phyloP scores from a whole-genome alignment of 37 sponge, comb jelly and placozoan genomes.

The Spongia lamella region DNA sequence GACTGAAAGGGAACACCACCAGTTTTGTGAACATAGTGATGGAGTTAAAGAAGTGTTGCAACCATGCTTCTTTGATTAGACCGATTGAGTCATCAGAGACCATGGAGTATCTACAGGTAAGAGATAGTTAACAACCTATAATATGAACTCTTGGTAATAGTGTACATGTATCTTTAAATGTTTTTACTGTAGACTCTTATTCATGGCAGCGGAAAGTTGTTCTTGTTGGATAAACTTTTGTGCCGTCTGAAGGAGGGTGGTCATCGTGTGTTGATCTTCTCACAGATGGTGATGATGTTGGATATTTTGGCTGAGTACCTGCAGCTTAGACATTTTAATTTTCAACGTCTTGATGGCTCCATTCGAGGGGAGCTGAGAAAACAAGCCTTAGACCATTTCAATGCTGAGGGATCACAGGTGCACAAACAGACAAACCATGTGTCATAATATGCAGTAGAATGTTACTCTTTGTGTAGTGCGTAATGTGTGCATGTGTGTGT shows the following conservation, averaged over 20 bases:
- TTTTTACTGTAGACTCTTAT: slow-evolving; percentile 51
- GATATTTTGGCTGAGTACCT: slow-evolving; percentile 96
- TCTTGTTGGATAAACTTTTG: slow-evolving; percentile 91
- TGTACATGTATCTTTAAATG: neutral
- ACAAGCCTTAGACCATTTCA: slow-evolving; percentile 96
- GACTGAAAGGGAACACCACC: slow-evolving; percentile 80
- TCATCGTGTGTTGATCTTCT: slow-evolving; percentile 95
- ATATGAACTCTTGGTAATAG: neutral
- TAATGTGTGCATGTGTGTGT: too few species aligned
- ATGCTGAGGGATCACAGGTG: slow-evolving; percentile 86
- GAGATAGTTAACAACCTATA: neutral
- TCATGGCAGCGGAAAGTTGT: slow-evolving; percentile 90
- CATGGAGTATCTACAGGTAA: slow-evolving; percentile 59
- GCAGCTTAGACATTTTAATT: slow-evolving; percentile 72
- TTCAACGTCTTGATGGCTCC: slow-evolving; percentile 94
- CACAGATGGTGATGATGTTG: slow-evolving; percentile 97
- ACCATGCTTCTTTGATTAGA: slow-evolving; percentile 84
- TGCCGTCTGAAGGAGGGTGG: slow-evolving; percentile 82
- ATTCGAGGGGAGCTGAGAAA: slow-evolving; percentile 81
- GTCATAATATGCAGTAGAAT: too few species aligned
- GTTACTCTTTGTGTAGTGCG: too few species aligned
- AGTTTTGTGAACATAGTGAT: slow-evolving; percentile 96
- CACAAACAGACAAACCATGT: neutral
- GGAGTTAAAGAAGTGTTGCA: slow-evolving; percentile 99
- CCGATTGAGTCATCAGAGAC: slow-evolving; percentile 53